phyloP scores from a whole-genome alignment of 1,140 invertebrate genomes.

The Brachionus asplanchnoidis region DNA sequence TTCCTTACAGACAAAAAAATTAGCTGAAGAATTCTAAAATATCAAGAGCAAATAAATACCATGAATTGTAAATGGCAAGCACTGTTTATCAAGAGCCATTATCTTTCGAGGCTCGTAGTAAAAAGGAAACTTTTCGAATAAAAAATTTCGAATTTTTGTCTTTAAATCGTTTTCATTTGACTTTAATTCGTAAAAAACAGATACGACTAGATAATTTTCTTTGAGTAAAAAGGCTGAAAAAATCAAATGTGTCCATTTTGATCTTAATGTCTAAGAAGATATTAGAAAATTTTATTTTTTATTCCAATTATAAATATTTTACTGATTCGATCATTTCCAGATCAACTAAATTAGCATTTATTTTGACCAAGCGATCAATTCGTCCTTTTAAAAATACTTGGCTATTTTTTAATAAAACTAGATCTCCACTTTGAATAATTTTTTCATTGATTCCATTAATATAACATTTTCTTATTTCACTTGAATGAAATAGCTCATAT shows the following conservation, averaged over 20 bases:
- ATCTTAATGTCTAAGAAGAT: not conserved
- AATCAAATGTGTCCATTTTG: not conserved
- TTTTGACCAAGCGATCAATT: conserved; percentile 66
- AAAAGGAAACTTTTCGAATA: not conserved
- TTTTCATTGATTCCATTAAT: conserved; percentile 45
- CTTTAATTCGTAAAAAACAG: not conserved
- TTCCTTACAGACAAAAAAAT: not conserved
- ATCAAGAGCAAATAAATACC: conserved; percentile 55
- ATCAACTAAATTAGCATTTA: conserved; percentile 67
- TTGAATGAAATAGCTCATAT: conserved; percentile 11
- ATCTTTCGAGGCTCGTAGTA: conserved; percentile 14
- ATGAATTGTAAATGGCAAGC: conserved; percentile 61
- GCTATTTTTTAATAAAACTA: conserved; percentile 55
- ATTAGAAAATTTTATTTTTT: not conserved
- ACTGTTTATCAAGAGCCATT: conserved; percentile 56
- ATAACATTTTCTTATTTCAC: conserved; percentile 46
- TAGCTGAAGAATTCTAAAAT: not conserved
- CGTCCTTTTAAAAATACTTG: conserved; percentile 65
- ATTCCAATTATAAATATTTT: not conserved
- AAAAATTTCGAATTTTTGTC: not conserved
- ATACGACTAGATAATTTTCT: conserved; percentile 3
- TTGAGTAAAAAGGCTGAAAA: not conserved
- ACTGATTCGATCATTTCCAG: conserved; percentile 62
- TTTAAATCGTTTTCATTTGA: not conserved
- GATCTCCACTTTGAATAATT: conserved; percentile 66